Base-by-base conservation (phyloP, 53 echinoderm and acorn worm genomes). In the Crossaster papposus region DNA sequence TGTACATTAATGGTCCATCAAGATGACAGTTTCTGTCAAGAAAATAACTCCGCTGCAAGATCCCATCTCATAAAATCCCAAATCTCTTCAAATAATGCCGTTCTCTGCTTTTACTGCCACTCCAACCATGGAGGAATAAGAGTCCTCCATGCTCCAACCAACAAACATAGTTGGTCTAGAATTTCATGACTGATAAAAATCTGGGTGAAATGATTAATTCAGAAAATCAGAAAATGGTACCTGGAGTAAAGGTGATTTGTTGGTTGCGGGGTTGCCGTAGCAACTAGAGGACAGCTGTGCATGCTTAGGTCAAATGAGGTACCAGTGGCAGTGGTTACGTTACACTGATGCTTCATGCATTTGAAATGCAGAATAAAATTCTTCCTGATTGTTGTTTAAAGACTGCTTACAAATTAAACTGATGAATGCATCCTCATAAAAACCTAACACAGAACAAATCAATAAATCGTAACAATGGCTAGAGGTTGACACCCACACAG, bases 181-280 rank as follows among this genome's bases (percentile, higher is more conserved):
- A 62, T 11, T 13, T 18, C 62, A 62, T 62, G 0, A 11, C 18
- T 14, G 62, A 62, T 62, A 62, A 20, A 62, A 62, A 13, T 62
- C 62, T 62, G 62, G 62, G 2, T 62, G 62, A 62, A 62, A 62
- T 44, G 44, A 44, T 44, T 44, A n/a, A n/a, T n/a, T n/a, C n/a
- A n/a, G n/a, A n/a, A n/a, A n/a, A n/a, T n/a, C n/a, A n/a, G 44
- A 9, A 44, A 62, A 62, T 62, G 62, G 62, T n/a, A n/a, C n/a
- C n/a, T n/a, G n/a, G n/a, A n/a, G n/a, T 62, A 23, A 23, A 71
- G 72, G 44, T 30, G 75, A 20, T 34, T 74, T 74, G 75, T 74
- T 74, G 35, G 23, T 33, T 33, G 35, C 36, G 36, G 33, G 22
- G 75, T 74, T 74, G 75, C 36, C 17, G 14, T 15, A 33, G 35